Percentiles rank a stretch among this genome's conserved stretches.
Conservation (phyloP, 2,888 invertebrate species). For the Eulithis testata region DNA sequence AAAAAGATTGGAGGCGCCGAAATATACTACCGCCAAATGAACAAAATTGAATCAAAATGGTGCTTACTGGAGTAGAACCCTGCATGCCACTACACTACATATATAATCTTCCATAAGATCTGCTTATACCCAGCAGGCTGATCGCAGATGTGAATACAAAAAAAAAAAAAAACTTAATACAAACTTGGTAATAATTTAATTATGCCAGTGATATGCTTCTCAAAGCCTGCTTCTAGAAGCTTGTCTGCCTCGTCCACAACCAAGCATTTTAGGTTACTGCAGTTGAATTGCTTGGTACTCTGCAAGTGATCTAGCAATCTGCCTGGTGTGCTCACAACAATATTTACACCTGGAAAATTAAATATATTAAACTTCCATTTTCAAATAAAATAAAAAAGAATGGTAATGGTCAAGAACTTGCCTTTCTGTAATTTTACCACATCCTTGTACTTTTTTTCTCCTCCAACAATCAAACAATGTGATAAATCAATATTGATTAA, state of each 20-base stretch:
- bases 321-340: constrained; percentile 98
- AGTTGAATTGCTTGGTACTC: constrained; percentile 94
- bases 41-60: too few relatives aligned
- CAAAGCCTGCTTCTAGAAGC: constrained; percentile 97
- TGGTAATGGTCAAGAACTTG: constrained; percentile 39
- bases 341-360: constrained; percentile 89
- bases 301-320: constrained; percentile 96
- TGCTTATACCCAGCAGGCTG: too few relatives aligned
- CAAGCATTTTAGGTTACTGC: constrained; percentile 94
- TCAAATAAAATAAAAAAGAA: too few relatives aligned
- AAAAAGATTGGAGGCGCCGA: too few relatives aligned
- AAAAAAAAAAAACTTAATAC: too few relatives aligned
- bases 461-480: constrained; percentile 96
- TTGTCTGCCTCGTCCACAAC: constrained; percentile 98
- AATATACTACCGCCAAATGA: too few relatives aligned
- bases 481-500: constrained; percentile 91
- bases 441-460: constrained; percentile 94
- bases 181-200: constrained; percentile 91
- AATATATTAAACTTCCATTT: not conserved
- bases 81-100: too few relatives aligned
- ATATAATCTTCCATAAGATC: too few relatives aligned
- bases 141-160: too few relatives aligned
- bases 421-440: constrained; percentile 93
- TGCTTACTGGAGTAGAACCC: too few relatives aligned
- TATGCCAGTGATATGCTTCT: constrained; percentile 97